phyloP scores from a whole-genome alignment of 37 sponge, comb jelly and placozoan species.

The Spongia lamella region DNA sequence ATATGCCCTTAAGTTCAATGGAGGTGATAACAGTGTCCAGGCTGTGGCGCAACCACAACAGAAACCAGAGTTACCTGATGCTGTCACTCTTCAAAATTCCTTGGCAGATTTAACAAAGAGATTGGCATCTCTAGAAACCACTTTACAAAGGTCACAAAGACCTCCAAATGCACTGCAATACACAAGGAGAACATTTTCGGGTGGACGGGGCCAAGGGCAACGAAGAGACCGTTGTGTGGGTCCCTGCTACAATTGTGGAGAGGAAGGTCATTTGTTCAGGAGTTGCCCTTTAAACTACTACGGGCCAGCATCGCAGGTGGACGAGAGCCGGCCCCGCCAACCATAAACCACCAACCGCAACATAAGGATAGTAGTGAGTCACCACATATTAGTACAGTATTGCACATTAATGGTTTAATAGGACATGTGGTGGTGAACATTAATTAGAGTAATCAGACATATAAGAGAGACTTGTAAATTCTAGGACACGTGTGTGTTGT shows the following conservation, averaged over 20 bases:
- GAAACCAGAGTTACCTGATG: too few species aligned
- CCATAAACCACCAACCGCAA: conserved; percentile 4
- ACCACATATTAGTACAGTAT: not conserved
- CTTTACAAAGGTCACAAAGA: not conserved
- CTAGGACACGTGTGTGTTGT: too few species aligned
- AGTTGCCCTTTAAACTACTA: conserved; percentile 30
- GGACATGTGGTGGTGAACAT: too few species aligned
- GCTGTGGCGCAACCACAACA: too few species aligned
- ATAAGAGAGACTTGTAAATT: too few species aligned
- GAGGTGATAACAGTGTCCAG: too few species aligned
- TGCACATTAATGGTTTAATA: conserved; percentile 3
- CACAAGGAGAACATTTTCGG: too few species aligned
- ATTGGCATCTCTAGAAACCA: conserved; percentile 11
- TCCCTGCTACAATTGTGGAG: conserved; percentile 24
- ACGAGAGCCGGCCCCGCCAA: conserved; percentile 3
- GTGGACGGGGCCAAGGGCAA: too few species aligned
- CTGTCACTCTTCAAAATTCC: not conserved
- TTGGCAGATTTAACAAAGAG: conserved; percentile 11
- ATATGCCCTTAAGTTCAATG: conserved; percentile 21
- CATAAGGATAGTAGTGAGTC: not conserved
- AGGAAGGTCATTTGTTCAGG: conserved; percentile 16
- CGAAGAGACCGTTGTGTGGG: too few species aligned
- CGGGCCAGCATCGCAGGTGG: conserved; percentile 21
- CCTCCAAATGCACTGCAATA: too few species aligned
- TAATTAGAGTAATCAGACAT: too few species aligned